Base-by-base conservation (phyloP, 2,113 vertebrate genomes). In the Percina caprodes region DNA sequence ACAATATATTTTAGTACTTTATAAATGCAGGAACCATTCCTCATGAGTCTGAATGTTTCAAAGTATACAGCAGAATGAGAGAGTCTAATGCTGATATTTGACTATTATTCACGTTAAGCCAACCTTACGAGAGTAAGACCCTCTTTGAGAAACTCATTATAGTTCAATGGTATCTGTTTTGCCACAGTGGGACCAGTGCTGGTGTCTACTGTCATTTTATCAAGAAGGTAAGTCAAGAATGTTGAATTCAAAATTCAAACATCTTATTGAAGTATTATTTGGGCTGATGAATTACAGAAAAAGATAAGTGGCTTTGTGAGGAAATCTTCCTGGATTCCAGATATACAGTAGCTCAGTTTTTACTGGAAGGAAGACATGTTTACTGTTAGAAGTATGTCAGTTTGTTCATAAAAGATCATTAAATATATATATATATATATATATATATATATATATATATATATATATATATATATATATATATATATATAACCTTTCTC, bases 121-220 rank as follows among this genome's bases (percentile, higher is more conserved):
- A 87, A 92, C 86, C 87, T 91, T 90, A 79, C 62, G 42, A 74
- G 56, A 58, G 62, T 79, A 69, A 46, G 75, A 71, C 68, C 80
- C 85, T 84, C 75, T 81, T 74, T 56, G 75, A 83, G 63, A 89
- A 84, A 86, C 52, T 90, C 86, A 90, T 94, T 90, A 93, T 82
- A 71, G 81, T 62, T 75, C 80, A 71, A 69, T 69, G 49, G 77
- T 86, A 87, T 92, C 91, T 49, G 59, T 87, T 91, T 92, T 90
- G 89, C 79, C 85, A 84, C 88, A 74, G 69, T 80, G 88, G 88
- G 82, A 86, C 66, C 58, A 74, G 74, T 76, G 65, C 59, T 82
- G 66, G 52, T 76, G 83, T 88, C 89, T 83, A 55, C 87, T 90
- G 89, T 69, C 83, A 81, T 89, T 84, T 86, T 86, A 91, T 90